Evolutionary conservation across 2,888 invertebrate species (phyloP).

Genomic region (Agonum fuliginosum): DNA sequence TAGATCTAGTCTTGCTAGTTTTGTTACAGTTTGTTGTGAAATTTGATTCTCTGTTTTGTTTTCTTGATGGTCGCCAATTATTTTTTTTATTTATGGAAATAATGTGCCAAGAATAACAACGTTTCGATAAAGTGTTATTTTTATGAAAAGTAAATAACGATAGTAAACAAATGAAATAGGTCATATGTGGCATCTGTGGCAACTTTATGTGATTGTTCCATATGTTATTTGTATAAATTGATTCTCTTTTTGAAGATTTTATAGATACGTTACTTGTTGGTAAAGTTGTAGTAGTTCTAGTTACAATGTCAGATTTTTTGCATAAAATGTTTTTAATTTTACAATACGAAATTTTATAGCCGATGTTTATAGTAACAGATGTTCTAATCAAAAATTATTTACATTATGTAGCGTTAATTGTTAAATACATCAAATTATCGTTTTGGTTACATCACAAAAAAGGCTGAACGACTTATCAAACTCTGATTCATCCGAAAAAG

Average conservation of each 20-base stretch:
- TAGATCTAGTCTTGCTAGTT: too few relatives aligned
- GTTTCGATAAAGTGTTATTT: too few relatives aligned
- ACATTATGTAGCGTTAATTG: conserved; percentile 28
- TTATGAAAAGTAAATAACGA: too few relatives aligned
- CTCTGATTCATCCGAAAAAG: conserved; percentile 3
- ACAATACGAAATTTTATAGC: conserved; percentile 45
- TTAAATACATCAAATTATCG: conserved; percentile 1
- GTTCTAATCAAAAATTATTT: conserved; percentile 54
- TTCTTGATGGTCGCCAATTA: too few relatives aligned
- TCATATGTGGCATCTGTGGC: not conserved
- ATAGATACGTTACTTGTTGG: conserved; percentile 35
- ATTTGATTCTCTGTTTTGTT: too few relatives aligned
- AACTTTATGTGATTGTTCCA: conserved; percentile 34
- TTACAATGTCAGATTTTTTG: conserved; percentile 10
- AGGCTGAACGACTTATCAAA: conserved; percentile 41
- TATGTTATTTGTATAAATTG: conserved; percentile 33
- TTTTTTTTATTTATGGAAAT: too few relatives aligned
- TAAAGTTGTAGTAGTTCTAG: conserved; percentile 15
- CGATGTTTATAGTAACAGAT: conserved; percentile 41
- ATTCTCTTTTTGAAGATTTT: conserved; percentile 31
- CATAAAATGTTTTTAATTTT: conserved; percentile 26
- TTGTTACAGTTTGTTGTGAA: too few relatives aligned
- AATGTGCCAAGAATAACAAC: too few relatives aligned
- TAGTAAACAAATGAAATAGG: too few relatives aligned
- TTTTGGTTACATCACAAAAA: conserved; percentile 10